phyloP scores from a whole-genome alignment of 2,113 vertebrate species.

The Zingel zingel region DNA sequence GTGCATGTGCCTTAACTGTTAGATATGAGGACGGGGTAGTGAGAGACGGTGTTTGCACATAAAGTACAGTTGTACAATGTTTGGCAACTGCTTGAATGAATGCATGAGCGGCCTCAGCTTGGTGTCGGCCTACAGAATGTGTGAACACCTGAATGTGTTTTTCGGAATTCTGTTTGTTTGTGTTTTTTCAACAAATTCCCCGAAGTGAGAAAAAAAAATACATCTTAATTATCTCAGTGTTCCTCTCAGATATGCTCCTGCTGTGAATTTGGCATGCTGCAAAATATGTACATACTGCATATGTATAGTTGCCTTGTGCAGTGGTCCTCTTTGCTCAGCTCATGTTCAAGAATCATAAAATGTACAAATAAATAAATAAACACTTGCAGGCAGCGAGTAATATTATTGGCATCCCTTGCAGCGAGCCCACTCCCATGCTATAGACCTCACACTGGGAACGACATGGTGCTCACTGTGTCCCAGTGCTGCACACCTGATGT shows the following conservation, averaged over 20 bases:
- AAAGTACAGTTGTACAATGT: constrained; percentile 53
- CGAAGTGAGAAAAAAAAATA: constrained; percentile 54
- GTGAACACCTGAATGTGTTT: constrained; percentile 67
- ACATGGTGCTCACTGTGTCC: constrained; percentile 64
- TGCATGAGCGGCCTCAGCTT: constrained; percentile 62
- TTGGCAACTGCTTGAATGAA: constrained; percentile 70
- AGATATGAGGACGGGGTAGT: neutral
- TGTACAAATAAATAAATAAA: constrained; percentile 36
- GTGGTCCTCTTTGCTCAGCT: neutral
- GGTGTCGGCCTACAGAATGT: constrained; percentile 46
- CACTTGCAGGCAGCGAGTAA: neutral
- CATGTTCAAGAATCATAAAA: constrained; percentile 2
- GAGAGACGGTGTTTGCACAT: constrained; percentile 44
- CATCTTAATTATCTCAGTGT: constrained; percentile 48
- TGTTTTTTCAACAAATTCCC: constrained; percentile 47
- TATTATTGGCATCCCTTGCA: constrained; percentile 46
- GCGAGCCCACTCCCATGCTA: constrained; percentile 34
- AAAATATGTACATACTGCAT: constrained; percentile 39
- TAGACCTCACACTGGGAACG: constrained; percentile 63
- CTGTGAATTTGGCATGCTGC: constrained; percentile 47
- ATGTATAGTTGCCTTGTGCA: constrained; percentile 2
- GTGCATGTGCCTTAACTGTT: constrained; percentile 26
- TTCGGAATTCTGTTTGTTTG: constrained; percentile 51
- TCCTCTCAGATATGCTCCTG: constrained; percentile 34
- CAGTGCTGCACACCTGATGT: constrained; percentile 67